phyloP scores from a whole-genome alignment of 2,797 vertebrate species.

The Acanthurus leucopareius region DNA sequence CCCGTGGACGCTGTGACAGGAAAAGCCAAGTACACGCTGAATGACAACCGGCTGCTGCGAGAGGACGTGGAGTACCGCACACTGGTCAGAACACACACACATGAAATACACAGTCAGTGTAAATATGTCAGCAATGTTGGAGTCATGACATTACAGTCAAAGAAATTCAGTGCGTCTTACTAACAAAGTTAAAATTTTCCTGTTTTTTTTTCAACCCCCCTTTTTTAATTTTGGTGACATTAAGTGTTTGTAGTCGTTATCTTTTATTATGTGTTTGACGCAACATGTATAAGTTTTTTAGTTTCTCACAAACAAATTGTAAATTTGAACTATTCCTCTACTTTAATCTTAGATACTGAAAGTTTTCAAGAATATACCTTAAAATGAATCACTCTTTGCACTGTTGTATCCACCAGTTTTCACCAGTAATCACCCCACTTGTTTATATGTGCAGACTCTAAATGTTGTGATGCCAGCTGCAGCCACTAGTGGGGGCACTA shows the following conservation, averaged over 20 bases:
- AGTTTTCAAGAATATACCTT: not conserved
- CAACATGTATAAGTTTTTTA: too few species aligned
- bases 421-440: not conserved
- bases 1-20: conserved; percentile 96
- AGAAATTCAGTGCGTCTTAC: not conserved
- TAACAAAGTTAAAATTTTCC: too few species aligned
- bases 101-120: not conserved
- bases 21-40: conserved; percentile 97
- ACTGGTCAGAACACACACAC: conserved; percentile 85
- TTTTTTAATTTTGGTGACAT: not conserved
- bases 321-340: not conserved
- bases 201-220: not conserved
- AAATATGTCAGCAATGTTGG: not conserved
- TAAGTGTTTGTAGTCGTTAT: too few species aligned
- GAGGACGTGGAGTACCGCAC: conserved; percentile 96
- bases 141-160: not conserved
- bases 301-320: not conserved
- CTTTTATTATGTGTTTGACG: too few species aligned
- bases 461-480: conserved; percentile 90
- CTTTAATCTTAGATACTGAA: not conserved
- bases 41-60: conserved; percentile 95
- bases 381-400: too few species aligned
- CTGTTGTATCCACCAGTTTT: not conserved
- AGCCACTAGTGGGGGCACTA: conserved; percentile 73
- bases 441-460: conserved; percentile 86